phyloP scores from a whole-genome alignment of 2,797 vertebrate species.

The Hafferia zeledoni region DNA sequence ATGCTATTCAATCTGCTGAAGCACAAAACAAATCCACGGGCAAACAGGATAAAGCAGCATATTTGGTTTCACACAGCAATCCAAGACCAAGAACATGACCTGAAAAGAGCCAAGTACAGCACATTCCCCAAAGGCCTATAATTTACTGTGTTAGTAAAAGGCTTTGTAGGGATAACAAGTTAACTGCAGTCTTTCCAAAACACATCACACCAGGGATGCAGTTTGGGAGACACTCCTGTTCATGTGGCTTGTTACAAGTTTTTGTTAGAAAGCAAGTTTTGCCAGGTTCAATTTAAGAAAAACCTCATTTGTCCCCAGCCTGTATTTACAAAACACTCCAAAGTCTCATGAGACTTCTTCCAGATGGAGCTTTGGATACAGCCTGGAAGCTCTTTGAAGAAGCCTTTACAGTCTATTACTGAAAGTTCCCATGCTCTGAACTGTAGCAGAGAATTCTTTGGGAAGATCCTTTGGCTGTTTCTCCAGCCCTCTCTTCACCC shows the following conservation, averaged over 20 bases:
- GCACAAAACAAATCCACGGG: constrained; percentile 8
- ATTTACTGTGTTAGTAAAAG: constrained; percentile 15
- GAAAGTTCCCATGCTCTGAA: neutral
- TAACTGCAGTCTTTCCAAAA: constrained; percentile 24
- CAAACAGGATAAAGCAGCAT: neutral
- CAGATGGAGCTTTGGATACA: constrained; percentile 29
- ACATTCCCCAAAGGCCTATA: constrained; percentile 19
- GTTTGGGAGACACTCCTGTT: neutral
- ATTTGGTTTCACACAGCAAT: neutral
- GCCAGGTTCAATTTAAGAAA: constrained; percentile 12
- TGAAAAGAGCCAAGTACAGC: constrained; percentile 28
- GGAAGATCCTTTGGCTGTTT: neutral
- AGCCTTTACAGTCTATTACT: constrained; percentile 3
- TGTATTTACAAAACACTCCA: constrained; percentile 52
- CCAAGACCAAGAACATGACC: neutral
- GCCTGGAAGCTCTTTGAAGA: constrained; percentile 41
- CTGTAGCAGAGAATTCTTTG: neutral
- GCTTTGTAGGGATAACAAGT: constrained; percentile 21
- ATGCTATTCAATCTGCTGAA: constrained; percentile 24
- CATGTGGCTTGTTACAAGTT: neutral
- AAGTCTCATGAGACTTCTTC: constrained; percentile 25
- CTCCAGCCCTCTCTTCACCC: neutral
- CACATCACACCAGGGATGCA: neutral
- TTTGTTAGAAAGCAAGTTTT: constrained; percentile 16
- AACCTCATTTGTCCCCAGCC: constrained; percentile 20